These are phyloP conservation scores for Berghia stephanieae DNA, from an alignment of 1,140 invertebrate species.

Conservation along the genomic window DNA sequence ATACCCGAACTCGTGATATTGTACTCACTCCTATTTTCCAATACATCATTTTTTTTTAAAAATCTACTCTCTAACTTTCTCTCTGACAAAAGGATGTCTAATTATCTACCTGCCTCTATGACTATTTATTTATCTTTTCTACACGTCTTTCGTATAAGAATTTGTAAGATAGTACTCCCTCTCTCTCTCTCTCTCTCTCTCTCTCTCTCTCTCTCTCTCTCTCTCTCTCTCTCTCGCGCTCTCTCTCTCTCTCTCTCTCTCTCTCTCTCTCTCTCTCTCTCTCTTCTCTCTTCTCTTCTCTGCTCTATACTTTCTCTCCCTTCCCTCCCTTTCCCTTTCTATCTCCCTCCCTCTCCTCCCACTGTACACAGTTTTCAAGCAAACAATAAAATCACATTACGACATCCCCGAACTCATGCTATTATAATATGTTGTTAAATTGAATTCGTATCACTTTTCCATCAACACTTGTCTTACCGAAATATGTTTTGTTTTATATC, in stretches of 20 bases:
- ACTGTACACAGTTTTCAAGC: neutral
- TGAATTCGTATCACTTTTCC: no score
- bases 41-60: no score
- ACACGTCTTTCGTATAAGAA: neutral
- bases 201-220: neutral
- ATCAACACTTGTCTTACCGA: no score
- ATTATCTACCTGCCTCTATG: neutral
- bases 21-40: no score
- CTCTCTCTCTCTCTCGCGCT: no score
- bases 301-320: neutral
- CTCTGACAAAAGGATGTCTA: neutral
- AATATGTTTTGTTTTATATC: no score
- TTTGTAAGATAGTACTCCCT: neutral
- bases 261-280: slow-evolving; percentile 3
- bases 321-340: neutral
- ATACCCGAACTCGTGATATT: no score
- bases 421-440: no score
- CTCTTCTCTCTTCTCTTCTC: neutral
- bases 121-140: neutral
- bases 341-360: neutral
- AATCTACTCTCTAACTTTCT: no score
- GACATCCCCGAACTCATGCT: no score
- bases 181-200: neutral
- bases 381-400: neutral
- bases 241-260: no score